Conservation (phyloP, 2,797 vertebrate genomes). For the Toxotes lorentzi region DNA sequence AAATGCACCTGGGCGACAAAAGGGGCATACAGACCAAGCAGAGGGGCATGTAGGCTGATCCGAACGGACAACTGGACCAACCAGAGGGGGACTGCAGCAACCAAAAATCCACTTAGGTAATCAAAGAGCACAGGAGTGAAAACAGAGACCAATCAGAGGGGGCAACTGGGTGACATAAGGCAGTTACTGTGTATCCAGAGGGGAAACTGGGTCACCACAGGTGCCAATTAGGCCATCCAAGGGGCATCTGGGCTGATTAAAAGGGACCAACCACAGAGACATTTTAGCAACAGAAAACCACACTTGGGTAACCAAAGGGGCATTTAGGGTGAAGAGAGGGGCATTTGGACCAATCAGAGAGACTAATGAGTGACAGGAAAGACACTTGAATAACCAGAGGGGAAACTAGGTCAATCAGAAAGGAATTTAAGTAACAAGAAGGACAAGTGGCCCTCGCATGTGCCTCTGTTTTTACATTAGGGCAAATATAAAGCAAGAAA, state of each 20-base stretch:
- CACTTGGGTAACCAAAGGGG: background rate
- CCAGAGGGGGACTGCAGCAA: background rate
- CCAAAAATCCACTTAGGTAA: no score
- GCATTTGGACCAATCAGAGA: background rate
- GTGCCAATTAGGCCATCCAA: no score
- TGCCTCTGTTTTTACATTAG: background rate
- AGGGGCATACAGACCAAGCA: background rate
- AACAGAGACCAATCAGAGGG: background rate
- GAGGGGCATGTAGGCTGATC: background rate
- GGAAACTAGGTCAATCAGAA: slow-evolving; percentile 15
- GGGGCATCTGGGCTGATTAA: background rate
- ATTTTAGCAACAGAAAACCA: background rate
- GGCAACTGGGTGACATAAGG: no score
- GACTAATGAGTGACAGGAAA: background rate
- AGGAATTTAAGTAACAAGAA: background rate
- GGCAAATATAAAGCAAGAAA: background rate
- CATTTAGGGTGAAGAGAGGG: background rate
- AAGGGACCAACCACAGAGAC: background rate
- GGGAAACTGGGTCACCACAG: background rate
- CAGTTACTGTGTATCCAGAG: no score
- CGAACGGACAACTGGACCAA: background rate
- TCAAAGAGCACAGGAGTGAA: background rate
- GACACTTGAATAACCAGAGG: background rate
- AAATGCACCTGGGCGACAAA: background rate
- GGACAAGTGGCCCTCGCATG: no score